phyloP scores from a whole-genome alignment of 2,113 vertebrate species.

The Platysteira castanea region DNA sequence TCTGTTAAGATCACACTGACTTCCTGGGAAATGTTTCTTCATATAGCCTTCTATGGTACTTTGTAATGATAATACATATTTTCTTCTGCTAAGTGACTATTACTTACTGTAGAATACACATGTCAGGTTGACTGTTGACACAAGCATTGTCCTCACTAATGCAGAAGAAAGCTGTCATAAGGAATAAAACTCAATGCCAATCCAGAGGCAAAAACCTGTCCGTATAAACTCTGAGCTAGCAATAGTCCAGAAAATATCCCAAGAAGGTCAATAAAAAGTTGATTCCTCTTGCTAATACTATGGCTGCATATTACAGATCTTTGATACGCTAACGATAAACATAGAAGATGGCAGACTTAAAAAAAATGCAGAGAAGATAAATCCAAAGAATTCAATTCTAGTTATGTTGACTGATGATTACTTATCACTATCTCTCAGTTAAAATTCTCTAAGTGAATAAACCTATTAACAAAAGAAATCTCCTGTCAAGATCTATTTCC shows the following conservation, averaged over 20 bases:
- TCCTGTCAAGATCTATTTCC: neutral
- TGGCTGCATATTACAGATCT: neutral
- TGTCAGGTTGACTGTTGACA: slow-evolving; percentile 61
- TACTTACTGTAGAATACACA: slow-evolving; percentile 66
- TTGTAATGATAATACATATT: slow-evolving; percentile 8
- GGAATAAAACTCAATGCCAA: slow-evolving; percentile 59
- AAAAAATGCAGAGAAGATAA: neutral
- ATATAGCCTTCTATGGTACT: neutral
- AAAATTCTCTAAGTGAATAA: neutral
- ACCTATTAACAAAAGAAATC: neutral
- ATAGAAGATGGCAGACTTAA: neutral
- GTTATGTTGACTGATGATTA: neutral
- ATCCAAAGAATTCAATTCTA: neutral
- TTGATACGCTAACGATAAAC: neutral
- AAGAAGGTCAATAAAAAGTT: slow-evolving; percentile 28
- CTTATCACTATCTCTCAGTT: neutral
- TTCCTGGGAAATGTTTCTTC: slow-evolving; percentile 32
- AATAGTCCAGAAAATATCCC: slow-evolving; percentile 9
- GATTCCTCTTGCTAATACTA: neutral
- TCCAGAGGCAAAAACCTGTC: neutral
- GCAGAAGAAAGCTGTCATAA: slow-evolving; percentile 67
- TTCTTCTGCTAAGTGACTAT: slow-evolving; percentile 57
- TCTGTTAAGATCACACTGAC: slow-evolving; percentile 6
- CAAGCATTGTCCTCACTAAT: slow-evolving; percentile 32
- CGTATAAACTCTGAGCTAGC: slow-evolving; percentile 19